Conservation (phyloP, 2,113 vertebrate species). For the Ameiurus melas region DNA sequence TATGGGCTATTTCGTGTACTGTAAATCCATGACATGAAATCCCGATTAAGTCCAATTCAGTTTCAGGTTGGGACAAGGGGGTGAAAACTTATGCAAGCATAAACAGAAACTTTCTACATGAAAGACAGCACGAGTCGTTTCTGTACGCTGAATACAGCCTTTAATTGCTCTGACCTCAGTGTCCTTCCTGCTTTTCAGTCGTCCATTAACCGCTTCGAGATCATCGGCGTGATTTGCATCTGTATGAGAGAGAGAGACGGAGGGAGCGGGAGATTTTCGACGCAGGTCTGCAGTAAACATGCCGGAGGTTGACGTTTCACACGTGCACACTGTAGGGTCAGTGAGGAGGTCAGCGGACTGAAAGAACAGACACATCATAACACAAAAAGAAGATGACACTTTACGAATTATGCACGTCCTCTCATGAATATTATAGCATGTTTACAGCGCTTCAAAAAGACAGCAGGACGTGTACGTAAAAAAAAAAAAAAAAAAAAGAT, state of each 20-base stretch:
- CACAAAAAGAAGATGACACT: slow-evolving; percentile 7
- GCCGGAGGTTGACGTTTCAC: slow-evolving; percentile 22
- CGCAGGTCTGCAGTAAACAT: slow-evolving; percentile 3
- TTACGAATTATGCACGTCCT: background rate
- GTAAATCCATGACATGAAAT: background rate
- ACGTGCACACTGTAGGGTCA: slow-evolving; percentile 31
- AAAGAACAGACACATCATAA: background rate
- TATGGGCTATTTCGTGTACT: background rate
- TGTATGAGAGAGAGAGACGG: background rate
- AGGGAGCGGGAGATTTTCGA: background rate
- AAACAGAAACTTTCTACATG: background rate
- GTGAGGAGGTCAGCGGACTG: slow-evolving; percentile 28
- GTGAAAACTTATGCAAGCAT: background rate
- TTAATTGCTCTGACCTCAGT: slow-evolving; percentile 6
- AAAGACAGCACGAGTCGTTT: background rate
- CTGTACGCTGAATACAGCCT: background rate
- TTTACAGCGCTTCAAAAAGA: slow-evolving; percentile 36
- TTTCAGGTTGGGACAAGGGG: background rate
- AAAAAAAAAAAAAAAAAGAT: background rate
- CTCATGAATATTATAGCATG: slow-evolving; percentile 32
- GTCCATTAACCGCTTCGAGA: background rate
- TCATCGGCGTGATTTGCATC: background rate
- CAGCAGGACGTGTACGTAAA: background rate
- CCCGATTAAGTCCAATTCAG: background rate
- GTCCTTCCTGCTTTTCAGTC: background rate